phyloP scores from a whole-genome alignment of 2,113 vertebrate species.

The Aphyosemion australe region DNA sequence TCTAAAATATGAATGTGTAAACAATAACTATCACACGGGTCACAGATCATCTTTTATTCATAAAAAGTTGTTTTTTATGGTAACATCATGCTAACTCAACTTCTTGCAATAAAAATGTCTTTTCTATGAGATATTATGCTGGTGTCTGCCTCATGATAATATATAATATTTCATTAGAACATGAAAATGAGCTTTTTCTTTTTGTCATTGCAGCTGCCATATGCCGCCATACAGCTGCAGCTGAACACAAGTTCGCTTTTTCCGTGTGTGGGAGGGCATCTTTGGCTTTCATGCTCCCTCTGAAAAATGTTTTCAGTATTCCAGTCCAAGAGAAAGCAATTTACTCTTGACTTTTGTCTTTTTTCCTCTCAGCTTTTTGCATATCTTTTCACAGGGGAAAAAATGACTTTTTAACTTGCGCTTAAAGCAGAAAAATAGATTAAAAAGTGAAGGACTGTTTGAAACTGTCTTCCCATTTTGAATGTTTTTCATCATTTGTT shows the following conservation, averaged over 20 bases:
- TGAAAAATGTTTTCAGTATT: constrained; percentile 40
- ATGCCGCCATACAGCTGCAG: constrained; percentile 20
- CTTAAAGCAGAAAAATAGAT: constrained; percentile 31
- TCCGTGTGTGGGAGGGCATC: constrained; percentile 54
- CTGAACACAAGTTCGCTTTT: constrained; percentile 12
- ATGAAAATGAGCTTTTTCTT: constrained; percentile 1
- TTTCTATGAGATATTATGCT: neutral
- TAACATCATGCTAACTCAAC: neutral
- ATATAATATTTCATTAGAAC: neutral
- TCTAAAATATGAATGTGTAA: neutral
- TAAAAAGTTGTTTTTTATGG: constrained; percentile 4
- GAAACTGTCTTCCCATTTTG: neutral
- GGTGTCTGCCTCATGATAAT: neutral
- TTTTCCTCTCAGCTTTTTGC: constrained; percentile 22
- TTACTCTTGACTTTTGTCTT: constrained; percentile 44
- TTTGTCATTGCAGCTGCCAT: constrained; percentile 7
- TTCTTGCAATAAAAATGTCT: constrained; percentile 9
- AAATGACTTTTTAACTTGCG: constrained; percentile 31
- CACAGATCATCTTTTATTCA: constrained; percentile 8
- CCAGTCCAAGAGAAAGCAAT: constrained; percentile 44
- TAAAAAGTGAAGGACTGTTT: constrained; percentile 16
- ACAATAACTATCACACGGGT: neutral
- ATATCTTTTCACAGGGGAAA: constrained; percentile 18
- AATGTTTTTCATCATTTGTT: neutral
- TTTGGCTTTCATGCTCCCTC: constrained; percentile 44